Evolutionary conservation across 2,888 invertebrate species (phyloP), one percentile per base, ranked within the genome.

Genomic region (Harmothoe impar): DNA sequence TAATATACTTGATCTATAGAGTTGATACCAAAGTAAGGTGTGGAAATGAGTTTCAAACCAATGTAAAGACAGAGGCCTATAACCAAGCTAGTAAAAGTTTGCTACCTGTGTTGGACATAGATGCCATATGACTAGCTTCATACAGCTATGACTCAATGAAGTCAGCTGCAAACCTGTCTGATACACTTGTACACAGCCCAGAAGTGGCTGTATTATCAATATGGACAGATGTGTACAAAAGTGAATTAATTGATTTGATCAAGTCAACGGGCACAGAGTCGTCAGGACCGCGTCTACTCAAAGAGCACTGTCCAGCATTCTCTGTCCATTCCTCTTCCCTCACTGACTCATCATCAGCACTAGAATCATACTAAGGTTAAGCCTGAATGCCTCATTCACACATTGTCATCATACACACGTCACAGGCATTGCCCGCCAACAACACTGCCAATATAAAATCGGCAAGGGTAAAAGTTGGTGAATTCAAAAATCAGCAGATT

Each of bases 231-330:
- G 33, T 35, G 43, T 81, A n/a, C 81, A 81, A 17, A 35, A 43
- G 17, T 31, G 25, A n/a, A 84, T 20, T 23, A 7, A 17, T 25
- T 51, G 43, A 7, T 3, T 5, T 10, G 43, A 84, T 84, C 51
- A 72, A 84, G 33, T 33, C 3, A 84, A 15, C 84, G 33, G 84
- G 84, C 84, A 84, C 84, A 51, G 84, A 29, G 23, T 84, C 84
- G 12, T 84, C 84, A 84, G 84, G 84, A 51, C n/a, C 51, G 35
- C 43, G 29, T 72, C 25, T 62, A 25, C 72, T 25, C 25, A 23
- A 7, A 25, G 72, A 15, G 3, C 17, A 25, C 62, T 62, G n/a
- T 62, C 62, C 43, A 43, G 72, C 72, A 29, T 29, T 3, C 29
- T 29, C 0, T 72, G n/a, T n/a, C n/a, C n/a, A 12, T 12, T 7